Evolutionary conservation across 1,140 invertebrate species (phyloP), one percentile per base, ranked within the genome.

Genomic region (Mycetomoellerius zeteki): DNA sequence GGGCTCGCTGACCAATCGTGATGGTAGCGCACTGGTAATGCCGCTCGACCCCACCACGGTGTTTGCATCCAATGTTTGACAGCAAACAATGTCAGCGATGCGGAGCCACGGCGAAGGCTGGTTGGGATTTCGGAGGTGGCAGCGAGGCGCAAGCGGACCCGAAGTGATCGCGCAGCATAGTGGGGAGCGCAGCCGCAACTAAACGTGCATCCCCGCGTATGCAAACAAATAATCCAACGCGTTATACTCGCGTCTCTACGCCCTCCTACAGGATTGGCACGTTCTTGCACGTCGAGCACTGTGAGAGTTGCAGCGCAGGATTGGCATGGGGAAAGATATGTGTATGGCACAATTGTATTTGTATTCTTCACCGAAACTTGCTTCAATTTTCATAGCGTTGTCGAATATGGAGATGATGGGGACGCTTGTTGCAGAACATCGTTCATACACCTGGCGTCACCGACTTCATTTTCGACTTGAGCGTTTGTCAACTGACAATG

Each of bases 21-120:
- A 16, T 30, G 12, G 5, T 69, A 24, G 43, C 27, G 21, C 58
- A 47, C 52, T 58, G 58, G 4, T 65, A 16, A 12, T 62, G 24
- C 64, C 69, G 64, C 7, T 21, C 30, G 1, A n/a, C 87, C 88
- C 93, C 88, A 88, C 89, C 76, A 69, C 54, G 37, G 21, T 89
- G 86, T 89, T 92, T 93, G 90, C 85, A 86, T 88, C 93, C 94
- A 94, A 94, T 94, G 94, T 94, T 94, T 94, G 93, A 93, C 93
- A 92, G 91, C 92, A 94, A 94, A 95, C 91, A 93, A 93, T 94
- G 93, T 91, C 92, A 92, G 93, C 92, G 92, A 85, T 71, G 88
- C 71, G 78, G 86, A 67, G 19, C 86, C 67, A 71, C 73, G 64
- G 52, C 58, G 82, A 72, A 58, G 86, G 88, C 76, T 58, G 86